Base-by-base conservation (phyloP, 2,113 vertebrate species). In the Poicephalus gulielmi region DNA sequence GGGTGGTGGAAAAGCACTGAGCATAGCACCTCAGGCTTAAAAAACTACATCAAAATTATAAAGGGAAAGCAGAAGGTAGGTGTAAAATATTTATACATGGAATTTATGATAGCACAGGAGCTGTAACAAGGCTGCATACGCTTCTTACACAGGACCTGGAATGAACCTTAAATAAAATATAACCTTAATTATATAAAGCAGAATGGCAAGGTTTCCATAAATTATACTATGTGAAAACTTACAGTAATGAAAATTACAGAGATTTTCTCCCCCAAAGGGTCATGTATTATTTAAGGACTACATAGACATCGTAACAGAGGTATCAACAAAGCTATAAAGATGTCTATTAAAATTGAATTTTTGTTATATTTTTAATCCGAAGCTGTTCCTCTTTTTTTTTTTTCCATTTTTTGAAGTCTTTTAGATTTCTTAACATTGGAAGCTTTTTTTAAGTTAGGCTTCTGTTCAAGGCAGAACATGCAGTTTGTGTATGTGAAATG, bases 101-200 rank as follows among this genome's bases (percentile, higher is more conserved):
- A 62, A 85, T 85, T 88, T 66, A 66, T 90, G 67, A 35, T 60
- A 68, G 49, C 57, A 83, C 28, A 62, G 79, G 33, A 83, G 13
- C 71, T 88, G 28, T 92, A 73, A 44, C 18, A 83, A 69, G 33
- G 24, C n/a, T 77, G 44, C 76, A 33, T 83, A 52, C 3, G 2
- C 73, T 80, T 94, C 64, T 85, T 76, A 76, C 8, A 53, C 37
- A 87, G 69, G 31, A 86, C 44, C 43, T 86, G 7, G 4, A 73
- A 49, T 57, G 49, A 90, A 62, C 28, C 33, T 92, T 80, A 86
- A 76, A 66, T 92, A 73, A 96, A 95, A 93, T 62, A 73, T 74
- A 77, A 73, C 11, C 16, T 60, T 57, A 83, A 62, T 79, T 90
- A 39, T 49, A 52, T 62, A 88, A 92, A 90, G 41, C 24, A 80